Conservation (phyloP, 2,113 vertebrate species). For the Oncorhynchus clarkii region DNA sequence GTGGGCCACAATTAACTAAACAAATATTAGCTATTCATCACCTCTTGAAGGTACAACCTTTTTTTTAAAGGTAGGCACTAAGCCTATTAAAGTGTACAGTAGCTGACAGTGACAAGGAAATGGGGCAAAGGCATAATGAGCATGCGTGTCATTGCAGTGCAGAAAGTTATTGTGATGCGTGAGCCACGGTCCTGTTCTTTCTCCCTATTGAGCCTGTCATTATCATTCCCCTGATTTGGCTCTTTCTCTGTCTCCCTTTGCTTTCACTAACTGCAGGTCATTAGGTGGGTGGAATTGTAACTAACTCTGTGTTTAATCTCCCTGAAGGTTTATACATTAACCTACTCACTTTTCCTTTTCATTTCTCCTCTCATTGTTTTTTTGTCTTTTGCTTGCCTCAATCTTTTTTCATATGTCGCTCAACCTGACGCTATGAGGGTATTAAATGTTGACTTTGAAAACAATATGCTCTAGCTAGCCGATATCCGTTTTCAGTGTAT, state of each 20-base stretch:
- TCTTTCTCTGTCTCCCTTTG: slow-evolving; percentile 1
- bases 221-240: neutral
- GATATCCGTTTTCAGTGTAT: slow-evolving; percentile 18
- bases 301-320: slow-evolving; percentile 1
- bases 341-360: neutral
- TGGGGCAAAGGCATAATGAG: neutral
- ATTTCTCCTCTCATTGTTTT: slow-evolving; percentile 11
- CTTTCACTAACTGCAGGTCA: neutral
- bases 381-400: neutral
- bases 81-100: no score
- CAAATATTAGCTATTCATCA: no score
- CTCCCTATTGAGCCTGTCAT: neutral
- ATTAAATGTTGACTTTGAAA: neutral
- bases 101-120: neutral
- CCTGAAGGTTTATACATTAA: slow-evolving; percentile 54
- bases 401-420: neutral
- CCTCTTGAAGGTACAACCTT: no score
- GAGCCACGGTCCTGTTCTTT: neutral
- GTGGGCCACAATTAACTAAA: no score
- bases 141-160: neutral
- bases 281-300: neutral
- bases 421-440: neutral
- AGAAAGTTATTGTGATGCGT: neutral
- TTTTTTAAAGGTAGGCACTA: no score
- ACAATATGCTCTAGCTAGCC: slow-evolving; percentile 1